These are phyloP conservation scores for Uria lomvia DNA, from an alignment of 2,113 vertebrate species.

Conservation along the genomic window DNA sequence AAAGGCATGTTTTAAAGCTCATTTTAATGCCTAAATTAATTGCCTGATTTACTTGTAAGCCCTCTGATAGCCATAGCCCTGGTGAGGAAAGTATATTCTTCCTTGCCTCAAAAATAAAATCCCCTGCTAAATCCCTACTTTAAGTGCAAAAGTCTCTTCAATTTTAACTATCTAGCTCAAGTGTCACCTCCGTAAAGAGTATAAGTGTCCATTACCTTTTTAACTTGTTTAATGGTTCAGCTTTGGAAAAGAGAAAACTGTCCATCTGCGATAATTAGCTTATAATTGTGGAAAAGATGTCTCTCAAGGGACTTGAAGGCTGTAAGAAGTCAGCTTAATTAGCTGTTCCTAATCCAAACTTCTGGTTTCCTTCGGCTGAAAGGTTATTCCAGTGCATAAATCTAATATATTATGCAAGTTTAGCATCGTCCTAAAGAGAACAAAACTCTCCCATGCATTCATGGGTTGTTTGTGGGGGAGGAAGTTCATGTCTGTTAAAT, in stretches of 20 bases:
- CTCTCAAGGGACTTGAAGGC: not conserved
- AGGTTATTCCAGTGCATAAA: constrained; percentile 26
- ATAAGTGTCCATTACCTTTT: not conserved
- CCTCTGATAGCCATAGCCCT: not conserved
- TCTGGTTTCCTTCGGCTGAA: constrained; percentile 28
- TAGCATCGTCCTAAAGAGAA: not conserved
- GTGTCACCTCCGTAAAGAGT: not conserved
- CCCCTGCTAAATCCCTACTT: not conserved
- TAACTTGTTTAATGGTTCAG: not conserved
- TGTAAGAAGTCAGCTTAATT: constrained; percentile 28
- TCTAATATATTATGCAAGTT: constrained; percentile 24
- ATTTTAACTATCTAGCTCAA: not conserved
- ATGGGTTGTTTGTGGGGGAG: not conserved
- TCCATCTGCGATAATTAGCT: not conserved
- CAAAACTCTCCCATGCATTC: not conserved
- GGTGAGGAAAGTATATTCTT: not conserved
- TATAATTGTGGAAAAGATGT: not conserved
- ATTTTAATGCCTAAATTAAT: not conserved
- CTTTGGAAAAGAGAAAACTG: not conserved
- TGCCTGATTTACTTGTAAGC: not conserved
- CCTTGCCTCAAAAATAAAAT: not conserved
- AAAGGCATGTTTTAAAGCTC: not conserved
- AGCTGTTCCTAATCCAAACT: constrained; percentile 29
- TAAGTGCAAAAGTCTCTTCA: not conserved
- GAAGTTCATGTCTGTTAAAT: not conserved